These are phyloP conservation scores for Apamea sordens DNA, from an alignment of 2,888 invertebrate genomes.

Conservation along the genomic window DNA sequence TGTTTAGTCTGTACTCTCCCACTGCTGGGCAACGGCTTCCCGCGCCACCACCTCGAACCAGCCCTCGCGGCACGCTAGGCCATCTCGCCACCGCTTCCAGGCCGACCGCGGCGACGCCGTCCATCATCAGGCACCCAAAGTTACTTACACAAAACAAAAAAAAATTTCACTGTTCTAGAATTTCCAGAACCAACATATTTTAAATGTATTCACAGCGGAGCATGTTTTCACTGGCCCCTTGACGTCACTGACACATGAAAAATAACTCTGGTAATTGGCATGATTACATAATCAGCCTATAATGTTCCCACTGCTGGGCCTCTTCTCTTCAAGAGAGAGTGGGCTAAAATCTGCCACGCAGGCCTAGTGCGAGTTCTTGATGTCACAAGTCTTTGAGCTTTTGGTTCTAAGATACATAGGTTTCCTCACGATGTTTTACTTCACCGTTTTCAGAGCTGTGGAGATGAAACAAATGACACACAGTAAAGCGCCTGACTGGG, in stretches of 20 bases:
- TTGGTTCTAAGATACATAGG: neutral
- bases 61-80: no score
- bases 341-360: neutral
- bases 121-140: no score
- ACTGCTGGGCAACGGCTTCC: no score
- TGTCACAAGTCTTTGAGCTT: neutral
- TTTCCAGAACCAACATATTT: neutral
- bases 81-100: no score
- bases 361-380: neutral
- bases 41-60: no score
- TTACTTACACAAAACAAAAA: neutral
- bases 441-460: neutral
- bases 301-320: neutral
- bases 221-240: neutral
- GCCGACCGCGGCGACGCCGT: no score
- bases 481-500: neutral
- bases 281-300: conserved; percentile 5
- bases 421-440: neutral
- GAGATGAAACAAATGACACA: neutral
- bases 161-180: neutral
- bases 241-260: conserved; percentile 23
- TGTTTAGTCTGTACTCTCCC: no score
- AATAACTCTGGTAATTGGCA: neutral
- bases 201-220: neutral
- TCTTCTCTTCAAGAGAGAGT: neutral